Evolutionary conservation across 2,888 invertebrate genomes (phyloP), one percentile per base, ranked within the genome.

Genomic region (Pharmacophagus antenor): DNA sequence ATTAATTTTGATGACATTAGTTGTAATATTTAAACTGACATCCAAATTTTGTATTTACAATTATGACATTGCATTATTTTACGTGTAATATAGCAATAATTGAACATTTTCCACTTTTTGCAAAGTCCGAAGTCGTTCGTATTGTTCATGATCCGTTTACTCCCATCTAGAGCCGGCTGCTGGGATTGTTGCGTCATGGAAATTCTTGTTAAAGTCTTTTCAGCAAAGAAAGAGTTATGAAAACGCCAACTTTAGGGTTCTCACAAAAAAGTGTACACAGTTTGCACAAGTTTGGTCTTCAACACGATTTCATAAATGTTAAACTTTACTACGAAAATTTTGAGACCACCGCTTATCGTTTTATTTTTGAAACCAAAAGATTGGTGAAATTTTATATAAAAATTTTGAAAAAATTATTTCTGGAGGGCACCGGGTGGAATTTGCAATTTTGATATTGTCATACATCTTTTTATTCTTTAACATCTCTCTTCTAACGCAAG

Each of bases 151-250:
- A 70, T 70, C 63, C 66, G 67, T 71, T 71, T 67, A 70, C 64
- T 65, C 63, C 63, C 57, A 56, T 63, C 58, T 55, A 63, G 66
- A 65, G 67, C 66, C 47, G 59, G 63, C 59, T 54, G 53, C 47
- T 63, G 63, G 71, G 68, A 70, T 72, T 77, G 79, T 79, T 79
- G 74, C 76, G 80, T 84, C 84, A 84, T 82, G 82, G 66, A 69
- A 76, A 86, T 85, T 84, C 82, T 87, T 84, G 78, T 77, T 75
- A 80, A 84, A 84, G 77, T 82, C 82, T 74, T 73, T 69, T 72
- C 70, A 72, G 73, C 75, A 79, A 83, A 79, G 78, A 81, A 83
- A 80, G 86, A 87, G 85, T 88, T 88, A 84, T 84, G 82, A 86
- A 86, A 87, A 82, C 76, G 81, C 77, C 73, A 85, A 88, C 78